phyloP scores from a whole-genome alignment of 2,888 invertebrate genomes.

The Gerris lacustris region DNA sequence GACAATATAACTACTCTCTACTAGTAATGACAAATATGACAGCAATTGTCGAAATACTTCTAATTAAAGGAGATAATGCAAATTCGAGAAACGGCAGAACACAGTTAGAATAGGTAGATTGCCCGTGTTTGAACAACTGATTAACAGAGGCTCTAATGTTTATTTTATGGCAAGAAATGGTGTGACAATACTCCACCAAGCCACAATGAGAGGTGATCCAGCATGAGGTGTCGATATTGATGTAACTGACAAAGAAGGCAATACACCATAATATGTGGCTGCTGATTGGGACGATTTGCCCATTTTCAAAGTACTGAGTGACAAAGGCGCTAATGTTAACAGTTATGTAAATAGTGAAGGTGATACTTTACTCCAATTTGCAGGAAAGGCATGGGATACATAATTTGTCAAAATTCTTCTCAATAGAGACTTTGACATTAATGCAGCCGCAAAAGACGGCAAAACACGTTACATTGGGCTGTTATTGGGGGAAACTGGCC shows the following conservation, averaged over 20 bases:
- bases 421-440: neutral
- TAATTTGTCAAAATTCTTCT: neutral
- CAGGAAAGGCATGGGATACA: neutral
- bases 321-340: constrained; percentile 15
- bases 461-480: constrained; percentile 11
- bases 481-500: neutral
- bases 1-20: neutral
- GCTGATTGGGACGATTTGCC: neutral
- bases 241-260: neutral
- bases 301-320: constrained; percentile 9
- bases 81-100: too few relatives aligned
- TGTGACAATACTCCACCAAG: constrained; percentile 7
- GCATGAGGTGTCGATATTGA: constrained; percentile 12
- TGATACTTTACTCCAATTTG: constrained; percentile 7
- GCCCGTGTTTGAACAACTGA: neutral
- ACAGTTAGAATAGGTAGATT: too few relatives aligned
- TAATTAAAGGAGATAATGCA: neutral
- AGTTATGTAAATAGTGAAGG: neutral
- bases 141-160: neutral
- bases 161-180: neutral
- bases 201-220: constrained; percentile 5
- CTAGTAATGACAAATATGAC: neutral
- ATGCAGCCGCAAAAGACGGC: neutral
- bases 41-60: neutral
- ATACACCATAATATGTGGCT: constrained; percentile 10